Evolutionary conservation across 2,113 vertebrate genomes (phyloP), one percentile per base, ranked within the genome.

Genomic region (Heptranchias perlo): DNA sequence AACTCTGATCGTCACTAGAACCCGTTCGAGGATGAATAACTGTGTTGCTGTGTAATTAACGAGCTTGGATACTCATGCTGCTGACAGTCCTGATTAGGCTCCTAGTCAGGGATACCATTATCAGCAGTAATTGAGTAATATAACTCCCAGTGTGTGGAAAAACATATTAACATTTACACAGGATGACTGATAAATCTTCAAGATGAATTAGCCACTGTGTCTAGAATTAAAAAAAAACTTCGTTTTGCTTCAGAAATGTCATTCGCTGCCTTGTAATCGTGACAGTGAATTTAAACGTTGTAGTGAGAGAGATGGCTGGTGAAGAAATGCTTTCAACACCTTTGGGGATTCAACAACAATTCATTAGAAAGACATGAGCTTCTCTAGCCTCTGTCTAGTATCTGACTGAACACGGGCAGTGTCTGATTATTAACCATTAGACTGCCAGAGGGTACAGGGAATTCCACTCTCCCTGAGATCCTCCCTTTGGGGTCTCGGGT

Each of bases 121-220:
- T 91, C 87, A 35, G 4, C 28, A 54, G 52, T 91, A 91, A 91
- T 58, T 58, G 87, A 58, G 52, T 35, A 76, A 76, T 76, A 76
- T 31, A 76, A 14, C 35, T 76, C 69, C 35, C 25, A 58, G 52
- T 61, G 52, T 91, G 87, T 91, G 87, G 23, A 91, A 39, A 91
- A 91, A 91, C 47, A 54, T 6, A 91, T 58, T 91, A 52, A 91
- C 87, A 58, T 91, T 54, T 91, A 91, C 49, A 35, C 31, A n/a
- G 47, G 4, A 28, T 35, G 78, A 58, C 87, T 91, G 87, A 31
- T 91, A 91, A 91, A 91, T 91, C 87, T 91, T 91, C 87, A 61
- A 58, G 52, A 91, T 91, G 49, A 58, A 91, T 91, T 35, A 54
- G 54, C 25, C 25, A n/a, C 87, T 91, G 52, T 61, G 28, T 61